phyloP scores from a whole-genome alignment of 1,140 invertebrate species.

The Drosophila repleta region DNA sequence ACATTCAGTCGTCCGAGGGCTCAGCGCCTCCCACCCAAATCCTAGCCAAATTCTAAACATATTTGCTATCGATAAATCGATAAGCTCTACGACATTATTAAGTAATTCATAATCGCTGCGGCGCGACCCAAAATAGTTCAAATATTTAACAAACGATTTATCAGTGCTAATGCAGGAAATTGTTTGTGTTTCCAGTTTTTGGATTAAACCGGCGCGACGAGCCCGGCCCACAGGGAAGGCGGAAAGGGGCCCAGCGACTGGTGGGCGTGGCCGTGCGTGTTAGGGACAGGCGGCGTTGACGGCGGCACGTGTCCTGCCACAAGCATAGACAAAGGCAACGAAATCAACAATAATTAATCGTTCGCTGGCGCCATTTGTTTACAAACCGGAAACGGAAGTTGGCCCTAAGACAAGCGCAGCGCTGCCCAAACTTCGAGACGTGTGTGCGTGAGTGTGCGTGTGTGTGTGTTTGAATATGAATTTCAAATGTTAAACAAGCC shows the following conservation, averaged over 20 bases:
- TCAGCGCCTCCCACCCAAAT: no score
- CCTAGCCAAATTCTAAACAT: background rate
- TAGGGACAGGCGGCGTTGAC: background rate
- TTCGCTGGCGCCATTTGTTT: conserved; percentile 75
- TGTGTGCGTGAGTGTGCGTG: background rate
- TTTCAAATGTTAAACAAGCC: conserved; percentile 61
- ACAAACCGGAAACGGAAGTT: conserved; percentile 77
- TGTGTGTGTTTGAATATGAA: conserved; percentile 47
- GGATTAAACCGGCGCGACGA: background rate
- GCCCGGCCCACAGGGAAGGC: no score
- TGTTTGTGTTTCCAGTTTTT: conserved; percentile 15
- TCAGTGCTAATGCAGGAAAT: conserved; percentile 19
- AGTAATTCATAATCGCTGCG: conserved; percentile 3
- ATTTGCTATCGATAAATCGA: conserved; percentile 20
- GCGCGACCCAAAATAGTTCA: conserved; percentile 5
- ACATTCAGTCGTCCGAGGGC: no score
- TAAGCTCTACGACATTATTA: background rate
- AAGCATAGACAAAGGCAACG: conserved; percentile 17
- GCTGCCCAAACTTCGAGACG: conserved; percentile 3
- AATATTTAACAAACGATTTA: conserved; percentile 47
- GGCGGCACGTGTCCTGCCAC: conserved; percentile 43
- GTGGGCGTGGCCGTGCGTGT: no score
- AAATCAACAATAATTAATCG: conserved; percentile 79
- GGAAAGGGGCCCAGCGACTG: background rate
- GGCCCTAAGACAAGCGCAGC: conserved; percentile 61